Base-by-base conservation (phyloP, 2,113 vertebrate genomes). In the Monarcha castaneiventris region DNA sequence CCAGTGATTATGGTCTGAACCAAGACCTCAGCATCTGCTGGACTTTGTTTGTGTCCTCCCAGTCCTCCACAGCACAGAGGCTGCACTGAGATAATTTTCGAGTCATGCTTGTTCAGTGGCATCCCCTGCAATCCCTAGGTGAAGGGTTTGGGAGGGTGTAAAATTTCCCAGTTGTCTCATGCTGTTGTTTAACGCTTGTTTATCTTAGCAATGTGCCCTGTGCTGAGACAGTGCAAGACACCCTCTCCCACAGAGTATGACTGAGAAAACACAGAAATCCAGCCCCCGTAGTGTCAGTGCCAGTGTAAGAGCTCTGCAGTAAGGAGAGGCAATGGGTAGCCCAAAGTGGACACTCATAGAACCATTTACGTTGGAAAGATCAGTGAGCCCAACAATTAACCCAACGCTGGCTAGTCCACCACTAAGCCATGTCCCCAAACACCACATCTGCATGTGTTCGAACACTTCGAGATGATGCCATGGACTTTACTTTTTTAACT, bases 221-320 rank as follows among this genome's bases (percentile, higher is more conserved):
- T 59, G 43, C 18, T 63, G 30, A 94, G 13, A 49, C 37, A 59
- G 44, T 14, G 35, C 0, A 4, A 75, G 26, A 49, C 32, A 66
- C 14, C 11, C 11, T 77, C 29, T 77, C 41, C 27, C 43, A 59
- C 16, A 46, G 30, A 39, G 8, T 3, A 19, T 12, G 23, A 29
- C 4, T 64, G 33, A 46, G 89, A 58, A 56, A 69, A 48, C 16
- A 29, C 63, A 68, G 54, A 78, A 72, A 81, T 18, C 17, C 78
- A 51, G 5, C 18, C 43, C 32, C 83, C 0, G 0, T 2, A 35
- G 12, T 11, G 6, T 44, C 39, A 71, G 20, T 11, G 64, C 12
- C 35, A 41, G 22, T 10, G 22, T 30, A 13, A 72, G 44, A 54
- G 8, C 19, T 87, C 41, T 62, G n/a, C 25, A 30, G 14, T 14